Conservation (phyloP, 2,113 vertebrate genomes). For the Erythrocercus mccallii region DNA sequence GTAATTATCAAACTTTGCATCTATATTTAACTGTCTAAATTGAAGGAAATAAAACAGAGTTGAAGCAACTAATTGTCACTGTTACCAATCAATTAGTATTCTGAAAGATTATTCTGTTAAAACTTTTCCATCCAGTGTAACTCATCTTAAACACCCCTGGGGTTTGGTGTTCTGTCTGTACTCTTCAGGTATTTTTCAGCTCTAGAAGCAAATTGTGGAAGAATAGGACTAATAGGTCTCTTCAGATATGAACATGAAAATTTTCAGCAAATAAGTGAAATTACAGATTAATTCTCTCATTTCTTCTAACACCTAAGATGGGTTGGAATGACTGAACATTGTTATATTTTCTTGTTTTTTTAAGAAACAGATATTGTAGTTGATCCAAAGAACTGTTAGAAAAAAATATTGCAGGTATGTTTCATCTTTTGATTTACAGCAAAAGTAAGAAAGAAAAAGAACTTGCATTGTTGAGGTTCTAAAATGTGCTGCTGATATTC, state of each 20-base stretch:
- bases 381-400: neutral
- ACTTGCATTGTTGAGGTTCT: neutral
- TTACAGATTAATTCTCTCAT: neutral
- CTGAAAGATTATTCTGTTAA: neutral
- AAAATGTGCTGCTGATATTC: neutral
- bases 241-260: neutral
- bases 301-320: neutral
- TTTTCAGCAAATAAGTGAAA: neutral
- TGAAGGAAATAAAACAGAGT: constrained; percentile 14
- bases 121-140: neutral
- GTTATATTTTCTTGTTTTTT: neutral
- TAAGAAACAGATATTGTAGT: neutral
- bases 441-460: neutral
- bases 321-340: neutral
- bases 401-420: neutral
- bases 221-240: neutral
- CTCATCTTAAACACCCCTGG: neutral
- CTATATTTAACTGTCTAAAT: constrained; percentile 34
- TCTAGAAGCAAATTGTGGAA: neutral
- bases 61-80: neutral
- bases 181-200: neutral
- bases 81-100: neutral
- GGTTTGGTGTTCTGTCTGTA: neutral
- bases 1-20: constrained; percentile 14
- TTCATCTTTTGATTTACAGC: neutral